phyloP scores from a whole-genome alignment of 2,113 vertebrate species.

The Corythornis madagascariensis region DNA sequence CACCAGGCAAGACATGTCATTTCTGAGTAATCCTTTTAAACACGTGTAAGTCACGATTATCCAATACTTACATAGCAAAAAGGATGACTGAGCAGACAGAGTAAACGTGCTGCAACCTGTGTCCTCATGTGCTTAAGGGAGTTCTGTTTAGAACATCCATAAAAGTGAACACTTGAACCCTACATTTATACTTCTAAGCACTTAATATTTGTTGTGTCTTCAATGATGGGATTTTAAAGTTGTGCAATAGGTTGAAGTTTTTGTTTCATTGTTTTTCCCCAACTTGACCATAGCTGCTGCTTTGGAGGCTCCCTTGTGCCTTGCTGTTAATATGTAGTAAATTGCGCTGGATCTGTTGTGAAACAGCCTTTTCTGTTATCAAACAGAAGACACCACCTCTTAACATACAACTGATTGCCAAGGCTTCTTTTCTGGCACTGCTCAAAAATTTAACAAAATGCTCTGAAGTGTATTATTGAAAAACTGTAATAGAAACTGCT shows the following conservation, averaged over 20 bases:
- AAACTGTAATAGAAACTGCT: not conserved
- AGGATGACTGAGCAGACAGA: accelerated
- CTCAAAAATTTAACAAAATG: not conserved
- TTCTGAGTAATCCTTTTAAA: not conserved
- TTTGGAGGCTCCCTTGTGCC: not conserved
- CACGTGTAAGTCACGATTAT: not conserved
- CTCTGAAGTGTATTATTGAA: not conserved
- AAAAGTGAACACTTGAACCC: not conserved
- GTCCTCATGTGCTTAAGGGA: accelerated
- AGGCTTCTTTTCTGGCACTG: not conserved
- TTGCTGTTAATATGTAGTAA: not conserved
- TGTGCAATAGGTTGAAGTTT: not conserved
- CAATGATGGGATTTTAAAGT: not conserved
- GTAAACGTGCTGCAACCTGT: accelerated
- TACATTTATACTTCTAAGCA: not conserved
- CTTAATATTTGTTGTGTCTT: not conserved
- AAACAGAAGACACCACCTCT: not conserved
- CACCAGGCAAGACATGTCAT: not conserved
- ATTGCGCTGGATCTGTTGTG: not conserved
- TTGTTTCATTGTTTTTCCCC: not conserved
- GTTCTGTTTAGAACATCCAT: not conserved
- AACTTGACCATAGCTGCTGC: not conserved
- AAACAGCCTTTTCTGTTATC: not conserved
- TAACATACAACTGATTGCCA: not conserved
- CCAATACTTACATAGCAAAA: too few relatives aligned